Evolutionary conservation across 1,140 invertebrate species (phyloP), one percentile per base, ranked within the genome.

Genomic region (Tetragonula clypearis): DNA sequence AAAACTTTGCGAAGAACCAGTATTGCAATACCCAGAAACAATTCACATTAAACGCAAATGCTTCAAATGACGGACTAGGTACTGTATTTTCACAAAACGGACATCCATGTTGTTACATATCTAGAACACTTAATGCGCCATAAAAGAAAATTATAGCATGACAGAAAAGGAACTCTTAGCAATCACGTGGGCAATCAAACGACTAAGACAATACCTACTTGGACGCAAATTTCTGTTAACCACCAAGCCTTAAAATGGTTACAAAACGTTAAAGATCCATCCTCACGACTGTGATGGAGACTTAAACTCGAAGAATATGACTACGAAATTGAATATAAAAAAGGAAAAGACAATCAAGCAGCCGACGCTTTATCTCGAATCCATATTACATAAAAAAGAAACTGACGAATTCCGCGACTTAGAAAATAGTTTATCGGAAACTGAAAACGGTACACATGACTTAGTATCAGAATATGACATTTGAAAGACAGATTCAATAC

Each of bases 131-230:
- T 0, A 77, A 77, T 11, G 8, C 55, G 17, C 53, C 62, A 0
- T 68, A 79, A 30, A 73, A 35, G 2, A 35, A 15, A 79, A 73
- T 66, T 79, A 79, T 4, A 19, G 14, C 0, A 73, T 58, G 0
- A 84, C 23, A 2, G 55, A 79, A 26, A 79, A 74, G 49, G 49
- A 74, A 66, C 26, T 78, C 8, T 56, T 80, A 30, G 62, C 72
- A 14, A 66, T 85, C 5, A 77, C 74, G 0, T 79, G 71, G 60
- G 21, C 60, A 49, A 1, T 15, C 0, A 75, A 79, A 69, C 14
- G 65, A 30, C 26, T 80, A 11, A 6, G n/a, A 41, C 58, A 73
- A 5, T 85, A 85, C 4, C 1, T 75, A 4, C 56, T 68, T 2
- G 53, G 62, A 23, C n/a, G 23, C 35, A 8, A 17, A 60, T 60